These are phyloP conservation scores for Hydrolagus affinis DNA, from an alignment of 2,113 vertebrate genomes.

Conservation along the genomic window DNA sequence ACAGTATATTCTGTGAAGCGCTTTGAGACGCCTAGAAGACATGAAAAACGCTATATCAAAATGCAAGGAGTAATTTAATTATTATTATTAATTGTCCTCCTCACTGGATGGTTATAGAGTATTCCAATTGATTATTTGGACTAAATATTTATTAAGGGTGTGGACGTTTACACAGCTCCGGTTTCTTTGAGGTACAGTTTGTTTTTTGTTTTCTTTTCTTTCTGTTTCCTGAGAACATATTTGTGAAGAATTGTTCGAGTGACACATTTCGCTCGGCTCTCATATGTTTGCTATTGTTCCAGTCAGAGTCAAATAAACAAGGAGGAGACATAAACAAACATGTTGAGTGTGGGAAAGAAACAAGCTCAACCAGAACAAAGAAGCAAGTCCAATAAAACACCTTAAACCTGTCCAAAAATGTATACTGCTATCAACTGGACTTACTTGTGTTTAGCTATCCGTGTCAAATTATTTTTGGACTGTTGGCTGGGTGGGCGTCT, in stretches of 20 bases:
- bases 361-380: not conserved
- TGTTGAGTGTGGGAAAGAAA: constrained; percentile 11
- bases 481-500: too few relatives aligned
- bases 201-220: not conserved
- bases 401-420: not conserved
- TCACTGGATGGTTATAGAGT: not conserved
- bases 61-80: too few relatives aligned
- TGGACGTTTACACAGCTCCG: not conserved
- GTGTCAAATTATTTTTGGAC: too few relatives aligned
- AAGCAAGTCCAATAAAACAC: constrained; percentile 3
- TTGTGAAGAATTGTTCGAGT: not conserved
- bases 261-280: not conserved
- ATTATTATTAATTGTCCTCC: too few relatives aligned
- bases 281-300: constrained; percentile 7
- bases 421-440: not conserved
- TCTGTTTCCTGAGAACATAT: not conserved
- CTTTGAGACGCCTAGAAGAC: too few relatives aligned
- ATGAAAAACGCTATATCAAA: too few relatives aligned
- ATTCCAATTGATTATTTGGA: not conserved
- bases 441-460: too few relatives aligned
- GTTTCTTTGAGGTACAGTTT: not conserved
- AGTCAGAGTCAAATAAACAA: constrained; percentile 21
- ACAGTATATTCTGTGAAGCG: too few relatives aligned
- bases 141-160: not conserved
- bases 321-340: constrained; percentile 8